phyloP scores from a whole-genome alignment of 2,797 vertebrate species.

The Synanceia verrucosa region DNA sequence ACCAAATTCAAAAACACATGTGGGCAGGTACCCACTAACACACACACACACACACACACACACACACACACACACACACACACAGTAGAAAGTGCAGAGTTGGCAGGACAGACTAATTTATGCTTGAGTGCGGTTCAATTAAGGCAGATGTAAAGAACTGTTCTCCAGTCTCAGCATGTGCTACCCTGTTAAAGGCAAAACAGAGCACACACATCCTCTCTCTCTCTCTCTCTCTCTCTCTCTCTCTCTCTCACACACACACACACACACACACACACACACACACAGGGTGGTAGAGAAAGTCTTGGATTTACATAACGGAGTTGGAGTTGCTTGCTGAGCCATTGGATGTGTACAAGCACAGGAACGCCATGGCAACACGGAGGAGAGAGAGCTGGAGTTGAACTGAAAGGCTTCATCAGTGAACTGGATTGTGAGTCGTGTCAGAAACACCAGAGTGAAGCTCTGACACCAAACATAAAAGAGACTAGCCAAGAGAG shows the following conservation, averaged over 20 bases:
- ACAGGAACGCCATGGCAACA: constrained; percentile 20
- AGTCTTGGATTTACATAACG: constrained; percentile 39
- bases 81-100: constrained; percentile 55
- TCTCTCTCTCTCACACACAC: not conserved
- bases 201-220: constrained; percentile 33
- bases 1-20: constrained; percentile 19
- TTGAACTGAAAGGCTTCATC: constrained; percentile 7
- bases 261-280: constrained; percentile 18
- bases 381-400: not conserved
- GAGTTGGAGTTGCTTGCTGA: constrained; percentile 30
- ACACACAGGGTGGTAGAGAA: constrained; percentile 10
- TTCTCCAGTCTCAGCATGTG: constrained; percentile 53
- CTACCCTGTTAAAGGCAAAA: constrained; percentile 53
- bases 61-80: constrained; percentile 11
- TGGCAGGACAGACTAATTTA: constrained; percentile 67
- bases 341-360: constrained; percentile 50
- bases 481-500: not conserved
- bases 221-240: not conserved
- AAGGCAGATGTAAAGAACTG: constrained; percentile 65
- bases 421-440: not conserved
- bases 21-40: constrained; percentile 1
- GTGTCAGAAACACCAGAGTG: not conserved
- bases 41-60: constrained; percentile 5
- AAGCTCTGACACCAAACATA: not conserved
- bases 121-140: constrained; percentile 73